These are phyloP conservation scores for Sebastes elongatus DNA, from an alignment of 2,797 vertebrate species.

Conservation along the genomic window DNA sequence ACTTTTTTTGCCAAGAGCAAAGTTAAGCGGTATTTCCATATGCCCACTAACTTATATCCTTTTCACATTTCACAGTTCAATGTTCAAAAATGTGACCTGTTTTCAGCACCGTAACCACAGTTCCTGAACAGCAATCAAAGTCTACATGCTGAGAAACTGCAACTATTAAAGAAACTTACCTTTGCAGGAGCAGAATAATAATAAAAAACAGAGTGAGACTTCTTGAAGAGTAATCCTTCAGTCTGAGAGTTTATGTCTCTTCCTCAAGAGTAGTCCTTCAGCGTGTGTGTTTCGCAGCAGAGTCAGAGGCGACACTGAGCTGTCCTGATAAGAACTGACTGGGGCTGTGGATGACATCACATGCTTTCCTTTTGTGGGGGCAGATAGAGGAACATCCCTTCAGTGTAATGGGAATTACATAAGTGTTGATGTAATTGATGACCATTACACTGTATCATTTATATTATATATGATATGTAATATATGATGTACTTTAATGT, in stretches of 20 bases:
- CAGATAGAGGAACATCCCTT: conserved; percentile 23
- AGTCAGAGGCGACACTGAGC: conserved; percentile 55
- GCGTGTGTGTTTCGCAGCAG: conserved; percentile 25
- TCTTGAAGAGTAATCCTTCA: conserved; percentile 39
- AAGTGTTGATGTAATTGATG: neutral
- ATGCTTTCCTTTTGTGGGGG: conserved; percentile 9
- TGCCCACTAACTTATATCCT: neutral
- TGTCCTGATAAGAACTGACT: conserved; percentile 35
- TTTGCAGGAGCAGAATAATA: neutral
- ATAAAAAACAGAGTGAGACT: too few species aligned
- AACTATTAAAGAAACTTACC: conserved; percentile 39
- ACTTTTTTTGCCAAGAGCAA: neutral
- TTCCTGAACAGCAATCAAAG: neutral
- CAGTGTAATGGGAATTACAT: neutral
- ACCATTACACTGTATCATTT: neutral
- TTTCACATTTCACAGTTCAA: too few species aligned
- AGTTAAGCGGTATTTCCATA: neutral
- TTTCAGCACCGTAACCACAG: neutral
- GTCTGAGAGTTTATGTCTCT: neutral
- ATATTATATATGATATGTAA: neutral
- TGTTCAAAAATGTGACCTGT: neutral
- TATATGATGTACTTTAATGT: neutral
- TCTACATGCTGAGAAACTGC: neutral
- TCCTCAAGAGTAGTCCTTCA: conserved; percentile 16
- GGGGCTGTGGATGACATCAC: conserved; percentile 65